A percentile compares a stretch with the other conserved stretches of the same genome.
Evolutionary conservation across 1,140 invertebrate species (phyloP).

Genomic region (Drosophila seguyi): DNA sequence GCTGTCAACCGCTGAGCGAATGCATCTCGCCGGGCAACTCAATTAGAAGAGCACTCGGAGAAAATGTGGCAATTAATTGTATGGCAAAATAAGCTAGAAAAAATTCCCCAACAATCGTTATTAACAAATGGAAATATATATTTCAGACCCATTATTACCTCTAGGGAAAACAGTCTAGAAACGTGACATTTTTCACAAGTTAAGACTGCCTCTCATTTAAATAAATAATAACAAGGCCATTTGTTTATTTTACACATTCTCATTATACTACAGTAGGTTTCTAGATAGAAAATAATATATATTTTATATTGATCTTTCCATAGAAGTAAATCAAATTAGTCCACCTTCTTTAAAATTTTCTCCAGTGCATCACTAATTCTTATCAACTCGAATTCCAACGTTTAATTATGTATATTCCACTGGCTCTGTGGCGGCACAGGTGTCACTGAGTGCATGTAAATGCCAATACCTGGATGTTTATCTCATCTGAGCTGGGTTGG

Average conservation of each 20-base stretch:
- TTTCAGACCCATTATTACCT: not conserved
- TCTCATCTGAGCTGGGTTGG: not conserved
- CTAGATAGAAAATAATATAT: not conserved
- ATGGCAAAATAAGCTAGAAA: not conserved
- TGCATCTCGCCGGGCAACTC: constrained; percentile 41
- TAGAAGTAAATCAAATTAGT: too few species aligned
- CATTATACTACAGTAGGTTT: not conserved
- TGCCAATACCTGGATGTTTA: constrained; percentile 24
- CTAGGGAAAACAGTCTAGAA: not conserved
- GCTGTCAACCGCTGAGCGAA: constrained; percentile 55
- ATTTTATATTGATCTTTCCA: not conserved
- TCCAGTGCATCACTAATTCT: constrained; percentile 18
- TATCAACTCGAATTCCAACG: constrained; percentile 41
- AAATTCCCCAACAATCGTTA: not conserved
- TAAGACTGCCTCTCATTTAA: not conserved
- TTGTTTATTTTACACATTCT: not conserved
- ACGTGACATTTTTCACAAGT: constrained; percentile 3
- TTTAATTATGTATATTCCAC: constrained; percentile 33
- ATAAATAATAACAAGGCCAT: not conserved
- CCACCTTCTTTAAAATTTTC: not conserved
- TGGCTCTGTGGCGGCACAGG: constrained; percentile 24
- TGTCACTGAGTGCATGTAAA: constrained; percentile 51
- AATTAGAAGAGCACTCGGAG: constrained; percentile 35
- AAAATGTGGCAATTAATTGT: not conserved
- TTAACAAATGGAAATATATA: too few species aligned